phyloP scores from a whole-genome alignment of 1,140 invertebrate species.

The Drosophila nikananu region DNA sequence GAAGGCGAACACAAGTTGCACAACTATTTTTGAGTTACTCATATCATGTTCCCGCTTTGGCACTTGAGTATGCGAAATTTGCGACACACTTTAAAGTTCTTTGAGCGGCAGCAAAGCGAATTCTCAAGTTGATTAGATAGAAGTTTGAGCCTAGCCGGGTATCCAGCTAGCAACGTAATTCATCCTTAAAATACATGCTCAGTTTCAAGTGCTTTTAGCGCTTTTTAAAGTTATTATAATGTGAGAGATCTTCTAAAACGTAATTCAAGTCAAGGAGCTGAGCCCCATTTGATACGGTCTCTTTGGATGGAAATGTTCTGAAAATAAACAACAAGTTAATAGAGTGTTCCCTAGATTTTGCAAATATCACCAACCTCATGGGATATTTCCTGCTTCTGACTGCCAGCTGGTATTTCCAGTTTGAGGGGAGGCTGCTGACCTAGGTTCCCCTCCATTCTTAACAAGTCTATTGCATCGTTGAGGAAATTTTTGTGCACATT shows the following conservation, averaged over 20 bases:
- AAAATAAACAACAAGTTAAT: background rate
- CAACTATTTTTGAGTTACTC: conserved; percentile 55
- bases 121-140: conserved; percentile 36
- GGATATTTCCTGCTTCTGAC: conserved; percentile 4
- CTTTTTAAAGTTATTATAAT: background rate
- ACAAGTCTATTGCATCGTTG: conserved; percentile 27
- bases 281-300: conserved; percentile 8
- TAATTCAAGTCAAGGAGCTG: background rate
- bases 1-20: conserved; percentile 51
- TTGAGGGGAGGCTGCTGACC: conserved; percentile 14
- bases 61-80: conserved; percentile 48
- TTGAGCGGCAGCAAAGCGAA: conserved; percentile 4
- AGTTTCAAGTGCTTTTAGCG: background rate
- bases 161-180: background rate
- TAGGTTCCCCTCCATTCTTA: background rate
- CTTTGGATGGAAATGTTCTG: background rate
- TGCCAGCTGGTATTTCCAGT: conserved; percentile 36
- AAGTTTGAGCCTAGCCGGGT: background rate
- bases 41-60: conserved; percentile 50
- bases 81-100: conserved; percentile 42
- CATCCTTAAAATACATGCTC: background rate
- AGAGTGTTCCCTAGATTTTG: no score
- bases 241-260: background rate
- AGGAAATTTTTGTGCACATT: conserved; percentile 31
- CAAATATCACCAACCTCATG: background rate